Evolutionary conservation across 2,113 vertebrate genomes (phyloP), one percentile per base, ranked within the genome.

Genomic region (Otocyon megalotis): DNA sequence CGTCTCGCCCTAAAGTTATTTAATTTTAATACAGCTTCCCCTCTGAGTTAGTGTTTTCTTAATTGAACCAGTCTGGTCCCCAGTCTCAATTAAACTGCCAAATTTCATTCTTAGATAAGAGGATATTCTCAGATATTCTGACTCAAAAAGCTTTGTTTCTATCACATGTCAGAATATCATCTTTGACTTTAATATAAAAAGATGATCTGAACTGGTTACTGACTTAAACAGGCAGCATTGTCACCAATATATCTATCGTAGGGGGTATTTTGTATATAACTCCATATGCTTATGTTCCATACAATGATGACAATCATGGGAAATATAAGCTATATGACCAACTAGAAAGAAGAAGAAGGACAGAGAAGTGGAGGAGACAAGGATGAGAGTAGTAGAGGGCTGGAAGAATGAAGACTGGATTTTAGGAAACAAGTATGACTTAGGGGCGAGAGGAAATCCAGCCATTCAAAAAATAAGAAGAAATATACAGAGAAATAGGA

Each of bases 21-120:
- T 86, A 19, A 84, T 93, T 90, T 96, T 81, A 67, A 84, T 71
- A 19, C 71, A 67, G 67, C 65, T 93, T 89, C 63, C 65, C 54
- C 63, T 83, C 19, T 72, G 63, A 90, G 74, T 74, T 93, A 85
- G 35, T 74, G 10, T 79, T 96, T 90, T 88, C 17, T 76, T 81
- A 81, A 80, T 56, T 58, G 24, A 92, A 89, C 53, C 89, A 67
- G 26, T 79, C 74, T 63, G 58, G 83, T 65, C 22, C 58, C 95
- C 24, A 43, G 3, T 94, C 19, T 87, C 62, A 90, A 65, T 63
- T 87, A 96, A 90, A 71, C 30, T 87, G 30, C 53, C 77, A 53
- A n/a, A 58, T 60, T 24, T 85, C 43, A 58, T 62, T 53, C n/a
- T 94, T 71, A 94, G 35, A 48, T 48, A 77, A 56, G 69, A 35